Evolutionary conservation across 2,888 invertebrate genomes (phyloP).

Genomic region (Ommatoiulus sabulosus): DNA sequence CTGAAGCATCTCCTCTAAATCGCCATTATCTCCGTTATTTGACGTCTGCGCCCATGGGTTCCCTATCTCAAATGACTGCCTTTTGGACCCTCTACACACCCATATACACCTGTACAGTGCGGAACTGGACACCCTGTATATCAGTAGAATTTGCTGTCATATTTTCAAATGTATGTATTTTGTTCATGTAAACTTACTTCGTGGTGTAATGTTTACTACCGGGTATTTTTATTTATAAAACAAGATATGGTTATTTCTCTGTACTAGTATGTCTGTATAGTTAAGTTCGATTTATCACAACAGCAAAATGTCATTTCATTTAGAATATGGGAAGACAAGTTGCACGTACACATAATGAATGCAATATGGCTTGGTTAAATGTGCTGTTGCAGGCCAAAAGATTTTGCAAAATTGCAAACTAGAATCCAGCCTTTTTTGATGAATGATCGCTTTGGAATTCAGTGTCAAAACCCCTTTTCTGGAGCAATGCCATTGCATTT

Average conservation of each 20-base stretch:
- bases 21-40: too few species aligned
- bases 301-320: not conserved
- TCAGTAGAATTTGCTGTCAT: too few species aligned
- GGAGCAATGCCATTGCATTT: not conserved
- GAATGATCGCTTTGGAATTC: not conserved
- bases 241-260: not conserved
- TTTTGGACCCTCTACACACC: too few species aligned
- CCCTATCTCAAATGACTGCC: too few species aligned
- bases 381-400: not conserved
- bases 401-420: not conserved
- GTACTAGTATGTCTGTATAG: not conserved
- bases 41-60: too few species aligned
- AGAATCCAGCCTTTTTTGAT: not conserved
- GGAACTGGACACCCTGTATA: too few species aligned
- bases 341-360: too few species aligned
- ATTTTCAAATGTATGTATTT: not conserved
- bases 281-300: not conserved
- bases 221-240: not conserved
- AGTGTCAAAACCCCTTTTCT: not conserved
- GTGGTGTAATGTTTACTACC: not conserved
- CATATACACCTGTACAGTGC: too few species aligned
- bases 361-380: not conserved
- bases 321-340: too few species aligned
- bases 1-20: too few species aligned
- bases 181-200: not conserved